These are phyloP conservation scores for Henicopernis longicauda DNA, from an alignment of 2,113 vertebrate species.

Conservation along the genomic window DNA sequence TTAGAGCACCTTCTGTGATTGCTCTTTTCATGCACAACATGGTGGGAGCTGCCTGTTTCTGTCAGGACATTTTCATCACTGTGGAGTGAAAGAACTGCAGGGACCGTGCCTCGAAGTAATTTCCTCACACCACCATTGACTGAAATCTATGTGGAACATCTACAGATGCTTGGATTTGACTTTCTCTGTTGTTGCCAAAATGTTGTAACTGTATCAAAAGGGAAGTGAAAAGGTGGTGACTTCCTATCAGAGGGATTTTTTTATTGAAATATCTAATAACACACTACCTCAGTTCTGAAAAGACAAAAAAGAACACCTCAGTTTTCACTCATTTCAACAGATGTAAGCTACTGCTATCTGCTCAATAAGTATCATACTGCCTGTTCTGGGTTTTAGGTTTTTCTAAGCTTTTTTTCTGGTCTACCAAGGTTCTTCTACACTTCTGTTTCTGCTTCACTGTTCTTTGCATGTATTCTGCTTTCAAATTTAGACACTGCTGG, in stretches of 20 bases:
- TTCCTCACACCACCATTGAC: background rate
- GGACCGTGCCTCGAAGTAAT: background rate
- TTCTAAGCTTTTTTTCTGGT: background rate
- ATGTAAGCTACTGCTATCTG: fast-evolving
- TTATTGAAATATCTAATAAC: background rate
- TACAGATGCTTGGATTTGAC: background rate
- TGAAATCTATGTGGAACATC: background rate
- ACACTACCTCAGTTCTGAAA: background rate
- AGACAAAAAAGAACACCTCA: background rate
- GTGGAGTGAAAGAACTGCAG: background rate
- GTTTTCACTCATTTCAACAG: background rate
- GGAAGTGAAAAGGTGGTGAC: background rate
- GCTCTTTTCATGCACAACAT: background rate
- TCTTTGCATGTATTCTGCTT: background rate
- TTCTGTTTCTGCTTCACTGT: background rate
- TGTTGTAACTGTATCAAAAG: background rate
- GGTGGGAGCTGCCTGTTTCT: background rate
- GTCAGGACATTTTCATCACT: background rate
- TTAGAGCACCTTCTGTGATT: background rate
- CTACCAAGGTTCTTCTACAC: background rate
- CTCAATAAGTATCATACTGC: background rate
- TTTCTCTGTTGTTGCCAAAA: background rate
- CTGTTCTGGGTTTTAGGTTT: background rate
- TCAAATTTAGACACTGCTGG: background rate
- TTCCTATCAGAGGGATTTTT: background rate